phyloP scores from a whole-genome alignment of 2,113 vertebrate genomes.

The Aegotheles bennettii region DNA sequence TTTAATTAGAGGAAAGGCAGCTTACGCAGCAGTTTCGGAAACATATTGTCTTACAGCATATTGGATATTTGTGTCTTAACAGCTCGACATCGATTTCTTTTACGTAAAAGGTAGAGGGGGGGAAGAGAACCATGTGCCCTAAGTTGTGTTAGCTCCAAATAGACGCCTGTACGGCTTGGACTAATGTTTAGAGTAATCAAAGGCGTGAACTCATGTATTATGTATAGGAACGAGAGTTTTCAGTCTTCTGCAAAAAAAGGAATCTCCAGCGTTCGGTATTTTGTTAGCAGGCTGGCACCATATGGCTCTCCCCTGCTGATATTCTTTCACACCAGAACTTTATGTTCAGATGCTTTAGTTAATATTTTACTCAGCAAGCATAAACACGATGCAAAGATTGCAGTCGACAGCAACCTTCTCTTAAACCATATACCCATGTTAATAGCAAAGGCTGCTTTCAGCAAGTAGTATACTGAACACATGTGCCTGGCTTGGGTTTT shows the following conservation, averaged over 20 bases:
- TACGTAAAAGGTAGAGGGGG: background rate
- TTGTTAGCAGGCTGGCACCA: constrained; percentile 53
- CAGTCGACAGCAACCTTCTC: constrained; percentile 50
- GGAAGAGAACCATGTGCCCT: background rate
- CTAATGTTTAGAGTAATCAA: constrained; percentile 46
- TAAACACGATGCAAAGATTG: constrained; percentile 67
- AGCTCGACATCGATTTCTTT: constrained; percentile 30
- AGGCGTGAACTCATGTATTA: constrained; percentile 65
- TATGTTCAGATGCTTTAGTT: constrained; percentile 28
- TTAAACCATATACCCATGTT: background rate
- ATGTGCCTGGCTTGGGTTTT: background rate
- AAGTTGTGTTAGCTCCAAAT: constrained; percentile 46
- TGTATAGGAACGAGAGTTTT: constrained; percentile 56
- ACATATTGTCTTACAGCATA: constrained; percentile 51
- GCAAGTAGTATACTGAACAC: background rate
- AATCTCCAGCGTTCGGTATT: constrained; percentile 29
- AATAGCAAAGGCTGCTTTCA: background rate
- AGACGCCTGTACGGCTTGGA: constrained; percentile 32
- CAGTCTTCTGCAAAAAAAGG: constrained; percentile 45
- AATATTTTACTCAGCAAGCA: constrained; percentile 58
- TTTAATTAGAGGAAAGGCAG: constrained; percentile 60
- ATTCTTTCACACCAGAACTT: constrained; percentile 55
- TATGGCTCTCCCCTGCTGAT: constrained; percentile 65
- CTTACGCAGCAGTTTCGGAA: constrained; percentile 50
- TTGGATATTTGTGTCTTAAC: constrained; percentile 52